These are phyloP conservation scores for Tetanocera ferruginea DNA, from an alignment of 2,888 invertebrate genomes.

Conservation along the genomic window DNA sequence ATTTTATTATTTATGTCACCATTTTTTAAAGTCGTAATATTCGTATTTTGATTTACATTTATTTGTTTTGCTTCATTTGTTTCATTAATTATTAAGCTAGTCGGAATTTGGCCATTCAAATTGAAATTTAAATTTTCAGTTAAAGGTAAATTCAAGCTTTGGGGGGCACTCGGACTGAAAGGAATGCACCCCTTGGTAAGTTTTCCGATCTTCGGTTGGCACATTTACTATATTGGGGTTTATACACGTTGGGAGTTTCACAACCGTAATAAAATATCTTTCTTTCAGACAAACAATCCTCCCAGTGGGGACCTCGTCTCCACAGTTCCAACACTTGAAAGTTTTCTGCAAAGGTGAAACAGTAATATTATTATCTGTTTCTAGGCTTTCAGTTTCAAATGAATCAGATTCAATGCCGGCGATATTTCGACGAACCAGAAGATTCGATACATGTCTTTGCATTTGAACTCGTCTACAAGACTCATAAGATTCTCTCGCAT, in stretches of 20 bases:
- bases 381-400: neutral
- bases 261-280: slow-evolving; percentile 32
- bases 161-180: neutral
- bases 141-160: neutral
- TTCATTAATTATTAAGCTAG: neutral
- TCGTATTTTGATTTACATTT: neutral
- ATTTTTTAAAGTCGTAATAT: too few species aligned
- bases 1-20: neutral
- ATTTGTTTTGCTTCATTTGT: neutral
- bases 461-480: neutral
- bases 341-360: neutral
- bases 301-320: slow-evolving; percentile 28
- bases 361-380: neutral
- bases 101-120: neutral
- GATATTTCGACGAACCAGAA: neutral
- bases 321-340: slow-evolving; percentile 34
- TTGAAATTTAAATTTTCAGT: neutral
- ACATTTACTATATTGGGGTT: slow-evolving; percentile 31
- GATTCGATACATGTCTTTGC: neutral
- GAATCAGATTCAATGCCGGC: neutral
- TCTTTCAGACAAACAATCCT: slow-evolving; percentile 13
- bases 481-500: neutral
- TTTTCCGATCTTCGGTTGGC: slow-evolving; percentile 31
- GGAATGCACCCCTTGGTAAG: neutral
- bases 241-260: slow-evolving; percentile 26